phyloP scores from a whole-genome alignment of 2,113 vertebrate species.

The Oostethus manadensis region DNA sequence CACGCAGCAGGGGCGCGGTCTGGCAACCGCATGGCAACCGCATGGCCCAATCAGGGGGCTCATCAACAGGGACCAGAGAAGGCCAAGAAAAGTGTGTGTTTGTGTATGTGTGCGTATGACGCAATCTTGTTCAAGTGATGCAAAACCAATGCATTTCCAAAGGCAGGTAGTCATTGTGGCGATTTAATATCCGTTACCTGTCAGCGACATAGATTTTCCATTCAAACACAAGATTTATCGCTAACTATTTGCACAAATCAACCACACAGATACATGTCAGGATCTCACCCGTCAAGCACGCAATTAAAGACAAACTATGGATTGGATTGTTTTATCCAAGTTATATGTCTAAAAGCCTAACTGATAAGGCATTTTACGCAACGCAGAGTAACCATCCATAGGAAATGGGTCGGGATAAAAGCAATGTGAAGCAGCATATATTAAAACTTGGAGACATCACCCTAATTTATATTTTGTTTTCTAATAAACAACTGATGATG shows the following conservation, averaged over 20 bases:
- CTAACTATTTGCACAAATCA: conserved; percentile 26
- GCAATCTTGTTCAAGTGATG: conserved; percentile 27
- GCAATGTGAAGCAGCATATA: too few species aligned
- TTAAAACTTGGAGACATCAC: too few species aligned
- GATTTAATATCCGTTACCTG: conserved; percentile 50
- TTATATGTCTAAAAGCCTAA: not conserved
- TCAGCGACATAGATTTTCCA: conserved; percentile 18
- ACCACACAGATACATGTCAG: conserved; percentile 17
- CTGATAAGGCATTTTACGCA: not conserved
- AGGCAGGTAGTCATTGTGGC: conserved; percentile 43
- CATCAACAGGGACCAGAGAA: conserved; percentile 63
- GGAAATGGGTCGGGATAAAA: too few species aligned
- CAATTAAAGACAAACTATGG: conserved; percentile 3
- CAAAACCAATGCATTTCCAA: conserved; percentile 15
- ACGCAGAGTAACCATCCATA: too few species aligned
- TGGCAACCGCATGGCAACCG: conserved; percentile 72
- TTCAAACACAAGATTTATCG: conserved; percentile 29
- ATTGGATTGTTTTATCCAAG: not conserved
- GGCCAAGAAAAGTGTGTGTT: conserved; percentile 55
- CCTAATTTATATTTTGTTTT: too few species aligned
- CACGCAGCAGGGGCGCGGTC: conserved; percentile 71
- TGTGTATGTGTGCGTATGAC: conserved; percentile 20
- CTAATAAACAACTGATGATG: not conserved
- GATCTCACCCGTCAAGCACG: conserved; percentile 14
- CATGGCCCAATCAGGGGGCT: conserved; percentile 72